A percentile compares a stretch with the other conserved stretches of the same genome.
Conservation (phyloP, 2,888 invertebrate genomes). For the Empis livida region DNA sequence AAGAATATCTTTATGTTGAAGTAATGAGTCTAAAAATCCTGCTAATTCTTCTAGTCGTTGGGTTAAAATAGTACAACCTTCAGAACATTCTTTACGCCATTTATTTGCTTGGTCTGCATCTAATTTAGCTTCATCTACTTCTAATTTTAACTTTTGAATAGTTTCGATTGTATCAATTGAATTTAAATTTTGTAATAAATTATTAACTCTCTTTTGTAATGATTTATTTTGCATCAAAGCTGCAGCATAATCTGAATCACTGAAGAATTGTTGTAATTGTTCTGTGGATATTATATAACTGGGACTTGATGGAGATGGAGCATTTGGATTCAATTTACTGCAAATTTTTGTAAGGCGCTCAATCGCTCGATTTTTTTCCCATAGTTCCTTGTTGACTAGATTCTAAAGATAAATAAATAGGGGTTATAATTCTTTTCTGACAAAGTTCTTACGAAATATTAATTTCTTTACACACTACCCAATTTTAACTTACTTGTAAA, state of each 20-base stretch:
- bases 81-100: slow-evolving; percentile 29
- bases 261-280: slow-evolving; percentile 26
- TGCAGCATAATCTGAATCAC: slow-evolving; percentile 24
- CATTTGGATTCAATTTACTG: slow-evolving; percentile 11
- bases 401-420: slow-evolving; percentile 29
- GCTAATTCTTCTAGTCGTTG: slow-evolving; percentile 46
- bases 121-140: slow-evolving; percentile 21
- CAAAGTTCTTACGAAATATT: no score
- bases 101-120: slow-evolving; percentile 27
- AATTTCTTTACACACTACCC: background rate
- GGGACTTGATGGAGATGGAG: slow-evolving; percentile 12
- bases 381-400: slow-evolving; percentile 43
- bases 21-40: slow-evolving; percentile 44
- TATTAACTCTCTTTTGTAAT: slow-evolving; percentile 29
- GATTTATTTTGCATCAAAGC: slow-evolving; percentile 28
- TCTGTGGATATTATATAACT: slow-evolving; percentile 11
- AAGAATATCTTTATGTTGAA: slow-evolving; percentile 42
- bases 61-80: slow-evolving; percentile 36
- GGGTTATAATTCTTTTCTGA: background rate
- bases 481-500: slow-evolving; percentile 21
- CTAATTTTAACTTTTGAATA: slow-evolving; percentile 20
- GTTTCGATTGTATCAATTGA: slow-evolving; percentile 16
- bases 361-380: slow-evolving; percentile 45
- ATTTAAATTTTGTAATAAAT: slow-evolving; percentile 23
- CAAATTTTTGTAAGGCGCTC: slow-evolving; percentile 37